Evolutionary conservation across 2,888 invertebrate species (phyloP), one percentile per base, ranked within the genome.

Genomic region (Melinaea marsaeus): DNA sequence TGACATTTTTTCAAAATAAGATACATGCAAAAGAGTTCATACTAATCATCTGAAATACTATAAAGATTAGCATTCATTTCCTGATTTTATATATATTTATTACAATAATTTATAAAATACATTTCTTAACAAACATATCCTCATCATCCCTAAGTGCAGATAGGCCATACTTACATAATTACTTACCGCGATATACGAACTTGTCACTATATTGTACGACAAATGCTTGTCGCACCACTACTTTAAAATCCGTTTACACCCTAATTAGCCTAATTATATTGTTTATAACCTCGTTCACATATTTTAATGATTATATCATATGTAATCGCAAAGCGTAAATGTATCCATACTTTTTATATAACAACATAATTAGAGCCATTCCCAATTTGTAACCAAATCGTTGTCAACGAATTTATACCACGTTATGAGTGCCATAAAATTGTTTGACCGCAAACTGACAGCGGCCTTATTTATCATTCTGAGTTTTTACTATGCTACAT

Each of bases 341-440:
- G 22, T 48, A n/a, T 13, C 13, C 13, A 48, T 46, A 46, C 11
- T 46, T n/a, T n/a, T 46, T n/a, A 46, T n/a, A 46, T 48, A 48
- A 48, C 5, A 13, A 48, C 48, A n/a, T 48, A 48, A 48, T 48
- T 48, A 48, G 48, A 13, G 48, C 48, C 6, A 48, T 48, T 48
- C 48, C n/a, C 48, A 13, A 48, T 13, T 13, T n/a, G n/a, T 48
- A n/a, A 48, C 48, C 48, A 48, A n/a, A 13, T 48, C 22, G 48
- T 48, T 48, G 60, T 58, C 55, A 55, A 46, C 55, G 58, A 62
- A 64, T 66, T 62, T 64, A 61, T 63, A 63, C 62, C 60, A 57
- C 58, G 58, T 63, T 64, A 65, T 63, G 64, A 69, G 64, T 60
- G 62, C 57, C 46, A 65, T 69, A 58, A 66, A 67, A 67, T 67